Evolutionary conservation across 2,797 vertebrate species (phyloP).

Genomic region (Sebastes wilsoni): DNA sequence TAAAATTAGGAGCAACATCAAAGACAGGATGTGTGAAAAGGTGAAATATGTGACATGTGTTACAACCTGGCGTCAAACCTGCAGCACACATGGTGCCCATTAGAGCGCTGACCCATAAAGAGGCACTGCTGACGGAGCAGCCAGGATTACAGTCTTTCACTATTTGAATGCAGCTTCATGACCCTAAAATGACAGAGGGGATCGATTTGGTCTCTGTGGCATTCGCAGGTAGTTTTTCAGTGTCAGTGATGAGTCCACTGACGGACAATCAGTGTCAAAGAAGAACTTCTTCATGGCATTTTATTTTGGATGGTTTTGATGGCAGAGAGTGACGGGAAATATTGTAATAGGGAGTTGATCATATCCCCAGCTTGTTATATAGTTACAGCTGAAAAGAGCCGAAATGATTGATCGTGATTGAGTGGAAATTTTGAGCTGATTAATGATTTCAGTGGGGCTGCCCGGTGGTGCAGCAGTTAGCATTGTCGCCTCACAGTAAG

Average conservation of each 20-base stretch:
- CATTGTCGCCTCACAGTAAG: too few species aligned
- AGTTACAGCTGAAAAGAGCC: background rate
- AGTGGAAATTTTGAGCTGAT: too few species aligned
- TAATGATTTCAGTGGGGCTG: too few species aligned
- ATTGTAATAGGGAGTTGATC: background rate
- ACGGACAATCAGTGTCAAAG: background rate
- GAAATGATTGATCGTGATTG: background rate
- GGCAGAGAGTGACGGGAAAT: too few species aligned
- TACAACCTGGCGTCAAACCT: constrained; percentile 20
- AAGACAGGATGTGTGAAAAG: constrained; percentile 3
- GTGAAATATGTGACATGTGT: constrained; percentile 32
- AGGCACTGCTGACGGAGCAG: constrained; percentile 24
- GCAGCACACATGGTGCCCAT: constrained; percentile 27
- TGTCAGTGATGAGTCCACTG: background rate
- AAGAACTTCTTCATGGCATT: background rate
- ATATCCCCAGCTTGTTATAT: background rate
- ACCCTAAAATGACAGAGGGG: background rate
- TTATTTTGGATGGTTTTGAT: background rate
- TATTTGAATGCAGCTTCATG: background rate
- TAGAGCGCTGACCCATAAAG: constrained; percentile 18
- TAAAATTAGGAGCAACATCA: background rate
- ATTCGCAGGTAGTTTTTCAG: background rate
- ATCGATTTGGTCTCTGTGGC: background rate
- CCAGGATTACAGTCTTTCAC: background rate
- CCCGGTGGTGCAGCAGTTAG: fast-evolving